Conservation (phyloP, 2,797 vertebrate genomes). For the Chaetodon trifasciatus region DNA sequence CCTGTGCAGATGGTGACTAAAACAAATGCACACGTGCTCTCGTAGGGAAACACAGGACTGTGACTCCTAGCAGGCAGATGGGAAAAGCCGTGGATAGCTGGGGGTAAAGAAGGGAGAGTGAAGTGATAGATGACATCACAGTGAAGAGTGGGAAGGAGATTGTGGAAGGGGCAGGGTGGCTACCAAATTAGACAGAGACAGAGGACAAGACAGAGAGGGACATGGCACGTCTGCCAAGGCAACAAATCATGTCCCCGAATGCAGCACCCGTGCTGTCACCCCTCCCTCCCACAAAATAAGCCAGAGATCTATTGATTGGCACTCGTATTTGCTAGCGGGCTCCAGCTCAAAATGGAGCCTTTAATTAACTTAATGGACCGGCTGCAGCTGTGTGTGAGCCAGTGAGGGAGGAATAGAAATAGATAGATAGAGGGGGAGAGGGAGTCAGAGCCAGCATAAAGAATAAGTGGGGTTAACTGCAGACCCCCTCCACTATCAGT, state of each 20-base stretch:
- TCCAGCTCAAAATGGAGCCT: slow-evolving; percentile 88
- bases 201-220: slow-evolving; percentile 76
- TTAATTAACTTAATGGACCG: slow-evolving; percentile 91
- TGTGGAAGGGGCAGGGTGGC: slow-evolving; percentile 60
- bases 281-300: slow-evolving; percentile 77
- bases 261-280: slow-evolving; percentile 67
- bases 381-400: slow-evolving; percentile 84
- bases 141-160: slow-evolving; percentile 59
- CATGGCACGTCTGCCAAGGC: slow-evolving; percentile 75
- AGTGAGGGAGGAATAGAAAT: slow-evolving; percentile 74
- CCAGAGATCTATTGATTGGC: slow-evolving; percentile 88
- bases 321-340: slow-evolving; percentile 83
- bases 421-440: slow-evolving; percentile 53
- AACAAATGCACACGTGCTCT: slow-evolving; percentile 56
- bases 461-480: slow-evolving; percentile 83
- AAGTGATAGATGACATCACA: slow-evolving; percentile 72
- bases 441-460: slow-evolving; percentile 69
- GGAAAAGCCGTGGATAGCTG: slow-evolving; percentile 55
- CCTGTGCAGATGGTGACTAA: slow-evolving; percentile 64
- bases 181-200: slow-evolving; percentile 81
- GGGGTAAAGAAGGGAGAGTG: slow-evolving; percentile 55
- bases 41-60: slow-evolving; percentile 39
- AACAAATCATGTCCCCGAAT: slow-evolving; percentile 78
- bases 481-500: slow-evolving; percentile 75
- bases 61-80: slow-evolving; percentile 60